Conservation (phyloP, 2,113 vertebrate genomes). For the Catharus fuscescens region DNA sequence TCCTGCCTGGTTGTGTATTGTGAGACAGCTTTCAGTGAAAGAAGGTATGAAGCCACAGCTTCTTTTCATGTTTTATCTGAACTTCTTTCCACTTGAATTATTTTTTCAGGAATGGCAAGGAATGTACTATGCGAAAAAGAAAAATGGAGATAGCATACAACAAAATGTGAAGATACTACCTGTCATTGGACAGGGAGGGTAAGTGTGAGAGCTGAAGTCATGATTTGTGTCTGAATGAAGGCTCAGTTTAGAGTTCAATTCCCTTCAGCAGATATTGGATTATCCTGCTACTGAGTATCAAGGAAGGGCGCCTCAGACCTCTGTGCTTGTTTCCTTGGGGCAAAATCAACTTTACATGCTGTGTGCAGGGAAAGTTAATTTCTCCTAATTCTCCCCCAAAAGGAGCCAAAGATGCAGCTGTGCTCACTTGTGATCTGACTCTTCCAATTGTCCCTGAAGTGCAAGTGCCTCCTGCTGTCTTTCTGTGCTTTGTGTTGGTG, state of each 20-base stretch:
- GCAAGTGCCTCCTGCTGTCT: neutral
- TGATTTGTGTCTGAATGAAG: neutral
- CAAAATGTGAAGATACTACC: constrained; percentile 99
- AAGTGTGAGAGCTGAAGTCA: constrained; percentile 58
- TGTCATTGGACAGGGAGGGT: constrained; percentile 98
- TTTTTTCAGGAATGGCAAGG: constrained; percentile 94
- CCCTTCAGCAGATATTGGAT: neutral
- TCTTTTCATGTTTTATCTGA: neutral
- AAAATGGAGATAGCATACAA: constrained; percentile 92
- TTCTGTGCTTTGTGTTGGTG: neutral
- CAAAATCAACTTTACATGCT: neutral
- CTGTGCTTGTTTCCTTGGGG: neutral
- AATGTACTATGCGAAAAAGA: constrained; percentile 93
- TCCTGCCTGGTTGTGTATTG: neutral
- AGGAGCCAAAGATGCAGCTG: neutral
- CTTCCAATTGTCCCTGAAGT: neutral
- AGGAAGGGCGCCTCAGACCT: neutral
- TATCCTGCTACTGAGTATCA: neutral
- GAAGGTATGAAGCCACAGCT: neutral
- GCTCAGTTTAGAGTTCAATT: neutral
- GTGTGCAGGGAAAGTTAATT: neutral
- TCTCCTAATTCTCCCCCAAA: neutral
- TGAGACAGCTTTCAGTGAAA: neutral
- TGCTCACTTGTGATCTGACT: neutral
- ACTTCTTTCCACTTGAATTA: neutral